Evolutionary conservation across 2,888 invertebrate genomes (phyloP).

Genomic region (Leuctra nigra): DNA sequence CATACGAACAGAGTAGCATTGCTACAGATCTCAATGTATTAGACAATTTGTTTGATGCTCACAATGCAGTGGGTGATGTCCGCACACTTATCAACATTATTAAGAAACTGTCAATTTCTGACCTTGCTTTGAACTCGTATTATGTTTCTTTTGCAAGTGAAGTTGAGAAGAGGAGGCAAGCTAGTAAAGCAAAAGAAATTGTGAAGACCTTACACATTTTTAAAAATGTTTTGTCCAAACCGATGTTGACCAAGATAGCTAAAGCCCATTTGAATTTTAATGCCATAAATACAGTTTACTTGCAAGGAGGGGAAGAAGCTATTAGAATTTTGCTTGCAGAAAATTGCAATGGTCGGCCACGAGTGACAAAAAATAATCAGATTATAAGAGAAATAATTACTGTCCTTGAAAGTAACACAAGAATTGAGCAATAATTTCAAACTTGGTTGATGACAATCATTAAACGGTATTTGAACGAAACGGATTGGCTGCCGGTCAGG

Average conservation of each 20-base stretch:
- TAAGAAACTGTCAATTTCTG: background rate
- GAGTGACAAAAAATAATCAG: background rate
- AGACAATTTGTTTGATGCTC: background rate
- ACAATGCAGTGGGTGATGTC: background rate
- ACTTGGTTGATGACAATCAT: too few relatives aligned
- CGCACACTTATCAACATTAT: background rate
- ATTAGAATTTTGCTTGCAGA: background rate
- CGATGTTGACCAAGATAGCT: background rate
- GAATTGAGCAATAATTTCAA: too few relatives aligned
- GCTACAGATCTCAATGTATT: background rate
- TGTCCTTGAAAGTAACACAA: too few relatives aligned
- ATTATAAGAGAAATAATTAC: background rate
- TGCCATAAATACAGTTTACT: background rate
- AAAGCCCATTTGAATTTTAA: background rate
- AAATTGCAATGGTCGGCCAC: background rate
- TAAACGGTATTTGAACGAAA: too few relatives aligned
- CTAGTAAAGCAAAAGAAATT: background rate
- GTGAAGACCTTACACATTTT: background rate
- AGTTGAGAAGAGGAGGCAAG: background rate
- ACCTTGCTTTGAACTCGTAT: background rate
- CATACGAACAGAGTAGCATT: background rate
- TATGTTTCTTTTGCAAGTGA: background rate
- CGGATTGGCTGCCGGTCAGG: too few relatives aligned
- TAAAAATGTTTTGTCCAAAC: background rate
- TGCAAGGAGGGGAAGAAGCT: background rate